Conservation (phyloP, 2,888 invertebrate genomes). For the Melikaiella ostensackeni region DNA sequence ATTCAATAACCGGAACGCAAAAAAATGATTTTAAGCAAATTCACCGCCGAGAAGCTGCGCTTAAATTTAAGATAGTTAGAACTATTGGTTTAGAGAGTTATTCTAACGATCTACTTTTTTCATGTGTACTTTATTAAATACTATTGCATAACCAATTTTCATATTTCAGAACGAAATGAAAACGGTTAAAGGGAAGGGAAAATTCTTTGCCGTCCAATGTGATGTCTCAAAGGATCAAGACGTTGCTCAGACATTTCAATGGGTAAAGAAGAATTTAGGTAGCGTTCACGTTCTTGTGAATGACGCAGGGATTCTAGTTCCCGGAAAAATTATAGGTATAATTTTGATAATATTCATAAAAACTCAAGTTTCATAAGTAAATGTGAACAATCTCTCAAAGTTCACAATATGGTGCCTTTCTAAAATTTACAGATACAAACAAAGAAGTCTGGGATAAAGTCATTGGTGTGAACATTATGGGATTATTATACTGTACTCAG, state of each 20-base stretch:
- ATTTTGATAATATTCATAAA: background rate
- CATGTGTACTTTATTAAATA: no score
- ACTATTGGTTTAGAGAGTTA: no score
- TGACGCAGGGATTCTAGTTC: conserved; percentile 68
- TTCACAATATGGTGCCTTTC: background rate
- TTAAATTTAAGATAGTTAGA: no score
- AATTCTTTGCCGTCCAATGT: conserved; percentile 69
- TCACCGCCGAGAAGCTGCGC: no score
- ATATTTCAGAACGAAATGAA: conserved; percentile 42
- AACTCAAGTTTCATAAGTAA: background rate
- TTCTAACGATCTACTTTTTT: no score
- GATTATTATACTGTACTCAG: conserved; percentile 63
- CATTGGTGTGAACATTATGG: conserved; percentile 65
- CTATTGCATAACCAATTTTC: no score
- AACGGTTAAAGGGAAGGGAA: conserved; percentile 55
- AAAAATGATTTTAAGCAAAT: no score
- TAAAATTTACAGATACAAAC: conserved; percentile 52
- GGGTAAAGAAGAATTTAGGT: conserved; percentile 69
- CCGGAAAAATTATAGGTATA: conserved; percentile 59
- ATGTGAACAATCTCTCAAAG: no score
- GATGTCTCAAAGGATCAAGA: conserved; percentile 71
- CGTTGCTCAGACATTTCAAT: conserved; percentile 67
- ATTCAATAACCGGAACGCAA: no score
- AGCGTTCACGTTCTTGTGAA: conserved; percentile 73
- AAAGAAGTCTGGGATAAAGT: conserved; percentile 56